Base-by-base conservation (phyloP, 2,113 vertebrate species). In the Leptobrachium ailaonicum region DNA sequence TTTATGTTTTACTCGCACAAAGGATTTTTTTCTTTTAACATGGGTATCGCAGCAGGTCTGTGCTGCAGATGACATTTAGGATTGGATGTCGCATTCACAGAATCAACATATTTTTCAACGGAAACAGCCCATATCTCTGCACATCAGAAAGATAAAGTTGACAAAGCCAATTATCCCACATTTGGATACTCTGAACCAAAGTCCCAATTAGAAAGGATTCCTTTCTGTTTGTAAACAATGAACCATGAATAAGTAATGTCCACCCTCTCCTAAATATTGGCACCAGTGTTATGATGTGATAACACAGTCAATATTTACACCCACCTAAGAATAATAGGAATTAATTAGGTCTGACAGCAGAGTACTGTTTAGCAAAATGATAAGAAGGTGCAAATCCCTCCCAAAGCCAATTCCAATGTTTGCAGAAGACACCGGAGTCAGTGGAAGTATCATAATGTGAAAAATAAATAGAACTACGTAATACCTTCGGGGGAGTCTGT, bases 261-360 rank as follows among this genome's bases (percentile, higher is more conserved):
- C 9, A 50, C 43, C 6, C 2, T 71, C 32, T 50, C 69, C 14
- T 71, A 41, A 54, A 40, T 7, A 32, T 56, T 50, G 70, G 70
- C 70, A 54, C 47, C 20, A 5, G n/a, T 72, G 70, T 72, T 54
- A 13, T 54, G 54, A 54, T 2, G 47, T 72, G 70, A 72, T 72
- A 72, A 54, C 70, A 54, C 50, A 72, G 70, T 41, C 70, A 72
- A 72, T 72, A 72, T 72, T 72, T 54, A 56, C 47, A 54, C 20
- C 20, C 70, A 54, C 47, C 70, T 72, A 53, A 56, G 47, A 20
- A 72, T 72, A 72, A 72, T 12, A 56, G 62, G 70, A 72, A 72
- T 72, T 72, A 72, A 72, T 72, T 72, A 72, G 70, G 70, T 56
- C 70, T 72, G 70, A 54, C 70, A 54, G 70, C 70, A 54, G 45